Conservation (phyloP, 2,113 vertebrate species). For the Chunga burmeisteri region DNA sequence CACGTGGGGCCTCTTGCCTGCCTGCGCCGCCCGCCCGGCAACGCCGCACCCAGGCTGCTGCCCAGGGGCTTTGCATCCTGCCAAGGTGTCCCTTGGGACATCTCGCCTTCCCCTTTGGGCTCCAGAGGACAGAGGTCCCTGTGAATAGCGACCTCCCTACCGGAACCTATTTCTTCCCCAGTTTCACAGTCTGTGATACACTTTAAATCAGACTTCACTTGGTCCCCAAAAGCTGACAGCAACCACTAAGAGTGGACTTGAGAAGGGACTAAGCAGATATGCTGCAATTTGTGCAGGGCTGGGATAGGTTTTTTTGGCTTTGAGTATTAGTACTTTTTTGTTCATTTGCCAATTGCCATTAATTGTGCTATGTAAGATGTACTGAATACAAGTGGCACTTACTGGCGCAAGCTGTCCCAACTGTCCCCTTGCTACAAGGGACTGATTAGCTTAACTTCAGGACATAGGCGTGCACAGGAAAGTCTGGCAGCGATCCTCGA, state of each 20-base stretch:
- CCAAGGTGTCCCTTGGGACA: background rate
- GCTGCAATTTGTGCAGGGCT: background rate
- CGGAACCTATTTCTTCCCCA: background rate
- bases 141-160: background rate
- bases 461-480: fast-evolving
- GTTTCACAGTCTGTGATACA: background rate
- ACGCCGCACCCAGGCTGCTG: too few relatives aligned
- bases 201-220: background rate
- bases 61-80: background rate
- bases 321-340: background rate
- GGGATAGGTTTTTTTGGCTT: background rate
- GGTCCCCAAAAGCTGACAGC: background rate
- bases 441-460: background rate
- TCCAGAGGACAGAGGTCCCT: background rate
- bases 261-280: background rate
- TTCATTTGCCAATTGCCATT: background rate
- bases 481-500: background rate
- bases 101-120: background rate
- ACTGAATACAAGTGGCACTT: background rate
- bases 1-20: background rate
- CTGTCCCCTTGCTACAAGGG: too few relatives aligned
- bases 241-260: fast-evolving
- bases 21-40: background rate
- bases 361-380: background rate
- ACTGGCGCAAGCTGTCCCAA: background rate